phyloP scores from a whole-genome alignment of 2,888 invertebrate genomes.

The Argynnis bischoffii region DNA sequence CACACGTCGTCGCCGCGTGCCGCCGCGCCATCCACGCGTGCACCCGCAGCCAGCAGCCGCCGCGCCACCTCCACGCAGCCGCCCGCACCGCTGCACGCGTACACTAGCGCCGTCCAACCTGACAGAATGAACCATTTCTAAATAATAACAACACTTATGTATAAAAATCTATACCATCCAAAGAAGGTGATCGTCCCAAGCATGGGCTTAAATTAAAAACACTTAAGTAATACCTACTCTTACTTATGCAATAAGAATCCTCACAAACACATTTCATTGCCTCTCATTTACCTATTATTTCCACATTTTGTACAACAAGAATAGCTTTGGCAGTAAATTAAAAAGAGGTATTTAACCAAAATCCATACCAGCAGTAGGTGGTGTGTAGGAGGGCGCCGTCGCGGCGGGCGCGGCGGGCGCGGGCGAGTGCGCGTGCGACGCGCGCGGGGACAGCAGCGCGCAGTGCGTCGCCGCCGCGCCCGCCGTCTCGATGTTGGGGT shows the following conservation, averaged over 20 bases:
- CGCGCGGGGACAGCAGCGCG: constrained; percentile 64
- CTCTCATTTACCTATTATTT: neutral
- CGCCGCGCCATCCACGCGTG: constrained; percentile 93
- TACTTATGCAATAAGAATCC: neutral
- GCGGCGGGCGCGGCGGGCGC: constrained; percentile 54
- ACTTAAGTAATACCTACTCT: neutral
- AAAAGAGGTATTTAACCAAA: neutral
- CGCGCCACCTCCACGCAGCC: constrained; percentile 80
- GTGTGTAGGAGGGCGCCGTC: constrained; percentile 58
- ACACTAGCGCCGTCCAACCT: constrained; percentile 94
- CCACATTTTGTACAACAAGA: neutral
- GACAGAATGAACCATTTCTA: constrained; percentile 41
- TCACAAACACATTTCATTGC: neutral
- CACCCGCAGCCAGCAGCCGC: constrained; percentile 89
- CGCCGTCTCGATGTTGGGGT: constrained; percentile 91
- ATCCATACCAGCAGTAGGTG: constrained; percentile 68
- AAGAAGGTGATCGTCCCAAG: too few species aligned
- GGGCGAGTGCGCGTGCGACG: constrained; percentile 48
- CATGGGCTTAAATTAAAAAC: too few species aligned
- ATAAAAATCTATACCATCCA: too few species aligned
- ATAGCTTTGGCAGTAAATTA: too few species aligned
- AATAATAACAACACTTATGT: too few species aligned
- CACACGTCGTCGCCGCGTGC: constrained; percentile 91
- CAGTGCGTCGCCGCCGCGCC: constrained; percentile 68
- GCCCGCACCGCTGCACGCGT: constrained; percentile 77